These are phyloP conservation scores for Austrofundulus limnaeus DNA, from an alignment of 2,113 vertebrate genomes.

Conservation along the genomic window DNA sequence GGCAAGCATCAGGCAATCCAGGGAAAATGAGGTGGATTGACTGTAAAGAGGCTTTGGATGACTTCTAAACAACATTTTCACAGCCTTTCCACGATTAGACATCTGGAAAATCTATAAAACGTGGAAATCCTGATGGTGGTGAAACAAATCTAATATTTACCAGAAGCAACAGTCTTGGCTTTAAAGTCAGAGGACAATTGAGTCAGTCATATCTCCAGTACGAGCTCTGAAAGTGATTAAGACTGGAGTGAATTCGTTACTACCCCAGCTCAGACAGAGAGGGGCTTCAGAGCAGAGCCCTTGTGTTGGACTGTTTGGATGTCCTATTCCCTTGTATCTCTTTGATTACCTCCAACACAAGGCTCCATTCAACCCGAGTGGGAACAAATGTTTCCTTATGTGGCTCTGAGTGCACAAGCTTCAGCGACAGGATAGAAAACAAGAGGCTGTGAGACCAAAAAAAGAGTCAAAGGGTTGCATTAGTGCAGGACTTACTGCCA, in stretches of 20 bases:
- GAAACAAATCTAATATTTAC: slow-evolving; percentile 61
- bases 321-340: slow-evolving; percentile 80
- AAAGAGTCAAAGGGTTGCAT: slow-evolving; percentile 51
- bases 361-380: slow-evolving; percentile 87
- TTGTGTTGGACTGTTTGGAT: slow-evolving; percentile 81
- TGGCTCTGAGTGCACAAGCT: slow-evolving; percentile 72
- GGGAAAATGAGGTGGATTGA: slow-evolving; percentile 10
- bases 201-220: slow-evolving; percentile 71
- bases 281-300: slow-evolving; percentile 75
- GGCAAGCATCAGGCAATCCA: slow-evolving; percentile 30
- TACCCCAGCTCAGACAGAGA: slow-evolving; percentile 63
- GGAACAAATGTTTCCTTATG: slow-evolving; percentile 96
- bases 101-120: slow-evolving; percentile 3
- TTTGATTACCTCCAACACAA: slow-evolving; percentile 86
- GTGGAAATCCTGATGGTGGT: slow-evolving; percentile 5
- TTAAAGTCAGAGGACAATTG: slow-evolving; percentile 64
- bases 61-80: slow-evolving; percentile 9
- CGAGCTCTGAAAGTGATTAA: slow-evolving; percentile 66
- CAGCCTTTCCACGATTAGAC: not conserved
- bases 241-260: slow-evolving; percentile 63
- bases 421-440: slow-evolving; percentile 67
- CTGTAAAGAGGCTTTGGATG: not conserved
- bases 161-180: slow-evolving; percentile 28
- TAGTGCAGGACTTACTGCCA: slow-evolving; percentile 66
- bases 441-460: slow-evolving; percentile 56